A percentile compares a stretch with the other conserved stretches of the same genome.
phyloP scores from a whole-genome alignment of 2,888 invertebrate species.

The Melieria omissa region DNA sequence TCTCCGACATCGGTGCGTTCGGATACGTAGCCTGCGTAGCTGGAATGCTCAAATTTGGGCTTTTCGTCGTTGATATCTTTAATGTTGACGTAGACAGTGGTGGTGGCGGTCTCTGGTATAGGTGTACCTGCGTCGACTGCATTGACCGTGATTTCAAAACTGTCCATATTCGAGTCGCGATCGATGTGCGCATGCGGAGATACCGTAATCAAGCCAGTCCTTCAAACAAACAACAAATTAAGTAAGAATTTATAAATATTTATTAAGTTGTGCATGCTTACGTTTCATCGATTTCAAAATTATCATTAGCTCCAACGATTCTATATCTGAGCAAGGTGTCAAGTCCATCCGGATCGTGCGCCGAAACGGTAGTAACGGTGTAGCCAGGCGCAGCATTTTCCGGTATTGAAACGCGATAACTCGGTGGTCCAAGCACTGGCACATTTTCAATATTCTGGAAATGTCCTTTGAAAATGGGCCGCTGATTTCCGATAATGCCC shows the following conservation, averaged over 20 bases:
- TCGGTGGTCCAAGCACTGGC: conserved; percentile 75
- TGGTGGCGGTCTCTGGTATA: conserved; percentile 81
- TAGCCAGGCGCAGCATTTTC: conserved; percentile 78
- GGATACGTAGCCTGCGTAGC: conserved; percentile 77
- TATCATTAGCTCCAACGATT: conserved; percentile 81
- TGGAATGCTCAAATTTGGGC: conserved; percentile 76
- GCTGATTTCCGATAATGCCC: conserved; percentile 81
- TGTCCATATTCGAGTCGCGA: conserved; percentile 74
- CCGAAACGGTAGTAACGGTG: conserved; percentile 77
- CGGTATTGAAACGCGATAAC: conserved; percentile 76
- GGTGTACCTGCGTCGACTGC: conserved; percentile 81
- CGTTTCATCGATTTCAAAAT: conserved; percentile 80
- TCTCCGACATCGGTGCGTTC: conserved; percentile 75
- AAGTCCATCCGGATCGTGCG: conserved; percentile 83
- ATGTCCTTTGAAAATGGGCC: conserved; percentile 82
- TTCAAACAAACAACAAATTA: conserved; percentile 52
- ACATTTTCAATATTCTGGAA: conserved; percentile 70
- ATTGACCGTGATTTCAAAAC: conserved; percentile 77
- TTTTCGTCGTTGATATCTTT: conserved; percentile 85
- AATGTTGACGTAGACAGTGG: conserved; percentile 78
- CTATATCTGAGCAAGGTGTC: conserved; percentile 77
- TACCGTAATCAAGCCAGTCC: conserved; percentile 77
- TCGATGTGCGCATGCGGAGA: conserved; percentile 80
- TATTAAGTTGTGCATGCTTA: conserved; percentile 60
- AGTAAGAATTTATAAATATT: neutral